Percentiles rank a stretch among this genome's conserved stretches.
Conservation (phyloP, 2,888 invertebrate species). For the Sinelater perroti region DNA sequence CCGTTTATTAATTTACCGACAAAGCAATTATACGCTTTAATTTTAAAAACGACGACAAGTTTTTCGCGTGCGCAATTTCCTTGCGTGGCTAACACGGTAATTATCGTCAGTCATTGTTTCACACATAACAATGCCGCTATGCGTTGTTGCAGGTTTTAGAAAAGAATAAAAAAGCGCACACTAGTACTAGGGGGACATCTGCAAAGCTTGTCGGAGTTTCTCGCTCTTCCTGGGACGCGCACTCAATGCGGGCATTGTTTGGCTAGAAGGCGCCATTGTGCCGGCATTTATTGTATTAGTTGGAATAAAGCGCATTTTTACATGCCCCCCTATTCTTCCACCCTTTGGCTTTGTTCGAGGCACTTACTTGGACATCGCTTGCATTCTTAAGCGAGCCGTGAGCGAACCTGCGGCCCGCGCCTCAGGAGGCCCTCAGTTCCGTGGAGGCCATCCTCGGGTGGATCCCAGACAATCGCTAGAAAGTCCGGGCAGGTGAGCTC, state of each 20-base stretch:
- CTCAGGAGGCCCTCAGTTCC: conserved; percentile 29
- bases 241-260: conserved; percentile 51
- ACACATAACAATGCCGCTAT: conserved; percentile 48
- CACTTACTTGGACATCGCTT: conserved; percentile 39
- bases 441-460: conserved; percentile 16
- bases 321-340: conserved; percentile 48
- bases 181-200: conserved; percentile 50
- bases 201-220: conserved; percentile 40
- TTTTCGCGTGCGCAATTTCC: too few species aligned
- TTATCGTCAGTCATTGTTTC: conserved; percentile 49
- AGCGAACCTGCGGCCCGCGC: conserved; percentile 32
- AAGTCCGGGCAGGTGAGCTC: conserved; percentile 33
- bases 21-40: too few species aligned
- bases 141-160: conserved; percentile 47
- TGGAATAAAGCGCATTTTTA: conserved; percentile 55
- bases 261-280: conserved; percentile 51
- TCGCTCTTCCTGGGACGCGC: conserved; percentile 34
- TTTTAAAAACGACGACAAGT: too few species aligned
- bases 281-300: conserved; percentile 56
- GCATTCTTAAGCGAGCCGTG: conserved; percentile 45
- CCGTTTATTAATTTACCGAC: too few species aligned
- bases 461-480: conserved; percentile 31
- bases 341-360: conserved; percentile 41
- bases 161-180: conserved; percentile 53
- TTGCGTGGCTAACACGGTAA: too few species aligned